A percentile compares a stretch with the other conserved stretches of the same genome.
phyloP scores from a whole-genome alignment of 2,797 vertebrate species.

The Aeoliscus strigatus region DNA sequence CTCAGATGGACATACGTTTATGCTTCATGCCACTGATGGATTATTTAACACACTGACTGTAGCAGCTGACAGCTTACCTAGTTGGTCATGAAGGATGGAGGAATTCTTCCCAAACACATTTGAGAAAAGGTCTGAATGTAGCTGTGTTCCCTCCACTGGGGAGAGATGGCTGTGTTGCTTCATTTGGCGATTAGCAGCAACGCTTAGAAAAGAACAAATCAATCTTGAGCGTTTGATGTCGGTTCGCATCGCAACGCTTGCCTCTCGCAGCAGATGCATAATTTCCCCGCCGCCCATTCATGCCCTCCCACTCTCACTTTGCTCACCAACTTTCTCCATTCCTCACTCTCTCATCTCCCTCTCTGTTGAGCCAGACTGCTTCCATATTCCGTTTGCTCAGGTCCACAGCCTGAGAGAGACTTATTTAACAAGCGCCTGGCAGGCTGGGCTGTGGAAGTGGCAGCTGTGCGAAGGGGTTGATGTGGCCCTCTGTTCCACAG shows the following conservation, averaged over 20 bases:
- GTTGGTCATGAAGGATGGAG: slow-evolving; percentile 24
- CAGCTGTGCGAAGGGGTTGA: slow-evolving; percentile 63
- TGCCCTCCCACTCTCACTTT: slow-evolving; percentile 45
- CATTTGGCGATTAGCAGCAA: slow-evolving; percentile 41
- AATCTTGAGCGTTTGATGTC: slow-evolving; percentile 55
- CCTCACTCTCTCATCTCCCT: slow-evolving; percentile 46
- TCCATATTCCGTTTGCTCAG: slow-evolving; percentile 54
- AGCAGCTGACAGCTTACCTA: slow-evolving; percentile 21
- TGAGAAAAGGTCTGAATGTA: slow-evolving; percentile 12
- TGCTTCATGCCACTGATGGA: slow-evolving; percentile 19
- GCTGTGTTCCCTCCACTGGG: slow-evolving; percentile 10
- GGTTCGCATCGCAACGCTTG: slow-evolving; percentile 35
- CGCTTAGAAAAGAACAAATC: slow-evolving; percentile 39
- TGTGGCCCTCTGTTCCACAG: slow-evolving; percentile 53
- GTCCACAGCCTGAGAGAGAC: slow-evolving; percentile 52
- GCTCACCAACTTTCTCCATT: slow-evolving; percentile 53
- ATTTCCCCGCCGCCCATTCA: slow-evolving; percentile 37
- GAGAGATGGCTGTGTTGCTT: slow-evolving; percentile 23
- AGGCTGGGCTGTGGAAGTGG: slow-evolving; percentile 53
- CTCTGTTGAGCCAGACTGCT: slow-evolving; percentile 48
- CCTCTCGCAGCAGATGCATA: slow-evolving; percentile 30
- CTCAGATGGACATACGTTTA: slow-evolving; percentile 18
- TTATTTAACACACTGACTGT: slow-evolving; percentile 20
- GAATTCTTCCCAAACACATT: slow-evolving; percentile 19
- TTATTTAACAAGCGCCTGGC: slow-evolving; percentile 66